phyloP scores from a whole-genome alignment of 2,888 invertebrate genomes.

The Ellobium chinense region DNA sequence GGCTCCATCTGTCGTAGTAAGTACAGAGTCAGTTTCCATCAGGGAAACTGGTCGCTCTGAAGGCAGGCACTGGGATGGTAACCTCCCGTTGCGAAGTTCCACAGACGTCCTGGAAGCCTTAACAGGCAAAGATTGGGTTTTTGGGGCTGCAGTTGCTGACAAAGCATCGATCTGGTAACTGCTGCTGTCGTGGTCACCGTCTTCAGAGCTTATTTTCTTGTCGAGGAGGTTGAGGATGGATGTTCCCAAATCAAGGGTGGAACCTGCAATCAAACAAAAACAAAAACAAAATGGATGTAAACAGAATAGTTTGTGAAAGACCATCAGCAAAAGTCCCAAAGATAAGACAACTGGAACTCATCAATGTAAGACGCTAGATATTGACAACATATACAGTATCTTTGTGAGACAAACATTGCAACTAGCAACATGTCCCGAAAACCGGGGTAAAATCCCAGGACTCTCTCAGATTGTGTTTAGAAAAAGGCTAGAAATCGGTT shows the following conservation, averaged over 20 bases:
- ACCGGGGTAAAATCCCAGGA: too few species aligned
- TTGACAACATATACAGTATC: too few species aligned
- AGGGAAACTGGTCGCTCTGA: conserved; percentile 38
- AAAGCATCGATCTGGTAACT: background rate
- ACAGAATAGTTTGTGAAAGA: too few species aligned
- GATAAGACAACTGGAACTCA: too few species aligned
- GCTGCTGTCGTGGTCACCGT: background rate
- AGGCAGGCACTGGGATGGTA: conserved; percentile 7
- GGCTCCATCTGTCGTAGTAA: background rate
- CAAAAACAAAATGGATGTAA: conserved; percentile 1
- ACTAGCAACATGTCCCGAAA: too few species aligned
- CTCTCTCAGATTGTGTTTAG: too few species aligned
- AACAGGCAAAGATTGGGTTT: background rate
- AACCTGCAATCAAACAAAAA: conserved; percentile 56
- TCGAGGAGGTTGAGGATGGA: conserved; percentile 70
- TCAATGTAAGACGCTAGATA: too few species aligned
- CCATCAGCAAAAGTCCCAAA: too few species aligned
- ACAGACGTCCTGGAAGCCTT: background rate
- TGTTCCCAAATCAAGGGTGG: conserved; percentile 70
- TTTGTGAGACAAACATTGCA: too few species aligned
- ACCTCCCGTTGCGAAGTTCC: background rate
- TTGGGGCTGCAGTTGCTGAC: background rate
- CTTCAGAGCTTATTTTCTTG: conserved; percentile 57
- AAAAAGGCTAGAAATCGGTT: too few species aligned
- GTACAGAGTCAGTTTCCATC: conserved; percentile 27